phyloP scores from a whole-genome alignment of 2,797 vertebrate species.

The Enteromius thamalakanensis region DNA sequence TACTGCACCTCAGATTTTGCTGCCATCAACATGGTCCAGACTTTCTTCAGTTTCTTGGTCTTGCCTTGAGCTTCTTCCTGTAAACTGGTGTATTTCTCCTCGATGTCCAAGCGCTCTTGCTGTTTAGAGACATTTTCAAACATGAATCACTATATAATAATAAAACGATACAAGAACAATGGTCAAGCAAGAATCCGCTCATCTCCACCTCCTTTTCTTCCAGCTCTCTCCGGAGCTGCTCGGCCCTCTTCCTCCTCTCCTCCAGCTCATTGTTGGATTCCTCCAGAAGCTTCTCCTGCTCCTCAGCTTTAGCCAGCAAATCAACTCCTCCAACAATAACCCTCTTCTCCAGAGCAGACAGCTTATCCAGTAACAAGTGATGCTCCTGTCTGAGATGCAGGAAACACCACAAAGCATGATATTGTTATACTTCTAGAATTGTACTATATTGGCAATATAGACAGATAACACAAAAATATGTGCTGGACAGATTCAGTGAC shows the following conservation, averaged over 20 bases:
- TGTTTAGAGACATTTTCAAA: constrained; percentile 64
- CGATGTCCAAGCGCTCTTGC: constrained; percentile 99
- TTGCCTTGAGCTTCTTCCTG: constrained; percentile 98
- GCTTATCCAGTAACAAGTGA: constrained; percentile 91
- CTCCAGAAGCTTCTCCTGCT: constrained; percentile 96
- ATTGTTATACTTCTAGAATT: background rate
- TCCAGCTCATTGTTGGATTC: constrained; percentile 98
- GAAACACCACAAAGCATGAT: background rate
- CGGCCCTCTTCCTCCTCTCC: constrained; percentile 90
- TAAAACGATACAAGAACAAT: background rate
- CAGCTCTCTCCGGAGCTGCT: constrained; percentile 93
- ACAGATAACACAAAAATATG: background rate
- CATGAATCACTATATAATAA: background rate
- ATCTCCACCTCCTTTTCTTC: constrained; percentile 93
- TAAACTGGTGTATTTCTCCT: constrained; percentile 97
- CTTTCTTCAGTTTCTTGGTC: constrained; percentile 98
- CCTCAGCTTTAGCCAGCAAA: constrained; percentile 96
- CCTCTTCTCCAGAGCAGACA: constrained; percentile 94
- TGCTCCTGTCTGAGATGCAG: constrained; percentile 88
- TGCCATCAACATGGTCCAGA: constrained; percentile 99
- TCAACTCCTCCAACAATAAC: constrained; percentile 98
- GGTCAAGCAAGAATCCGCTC: background rate
- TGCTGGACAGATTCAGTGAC: constrained; percentile 61
- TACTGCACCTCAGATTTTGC: constrained; percentile 94
- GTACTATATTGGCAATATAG: background rate